Conservation (phyloP, 2,113 vertebrate genomes). For the Notechis scutatus region DNA sequence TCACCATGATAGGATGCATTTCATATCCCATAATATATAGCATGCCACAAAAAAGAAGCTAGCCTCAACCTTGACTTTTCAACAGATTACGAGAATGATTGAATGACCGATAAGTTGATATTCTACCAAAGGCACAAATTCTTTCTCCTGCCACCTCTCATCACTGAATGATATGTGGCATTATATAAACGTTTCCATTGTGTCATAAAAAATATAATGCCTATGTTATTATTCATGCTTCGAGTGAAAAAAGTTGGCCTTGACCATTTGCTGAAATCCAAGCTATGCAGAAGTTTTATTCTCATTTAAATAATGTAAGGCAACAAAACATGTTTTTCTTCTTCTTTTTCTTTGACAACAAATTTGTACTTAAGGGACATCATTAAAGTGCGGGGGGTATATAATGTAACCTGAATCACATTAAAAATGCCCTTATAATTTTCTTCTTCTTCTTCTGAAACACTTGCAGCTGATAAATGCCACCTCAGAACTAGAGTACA, state of each 20-base stretch:
- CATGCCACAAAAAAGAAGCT: not conserved
- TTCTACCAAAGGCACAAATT: not conserved
- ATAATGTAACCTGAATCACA: not conserved
- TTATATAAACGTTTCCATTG: not conserved
- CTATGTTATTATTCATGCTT: not conserved
- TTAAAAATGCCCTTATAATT: not conserved
- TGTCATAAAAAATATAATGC: not conserved
- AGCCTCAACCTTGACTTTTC: not conserved
- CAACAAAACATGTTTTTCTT: not conserved
- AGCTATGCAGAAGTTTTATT: not conserved
- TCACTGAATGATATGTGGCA: slow-evolving; percentile 3
- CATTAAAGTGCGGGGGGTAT: not conserved
- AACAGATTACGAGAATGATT: not conserved
- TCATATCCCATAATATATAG: not conserved
- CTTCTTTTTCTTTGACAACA: not conserved
- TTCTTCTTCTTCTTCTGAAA: not conserved
- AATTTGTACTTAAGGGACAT: not conserved
- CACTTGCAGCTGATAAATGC: not conserved
- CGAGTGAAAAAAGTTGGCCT: not conserved
- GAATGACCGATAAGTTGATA: not conserved
- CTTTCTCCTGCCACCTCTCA: not conserved
- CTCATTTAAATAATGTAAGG: not conserved
- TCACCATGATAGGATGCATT: not conserved
- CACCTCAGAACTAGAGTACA: not conserved
- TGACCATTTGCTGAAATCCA: not conserved